Evolutionary conservation across 1,140 invertebrate genomes (phyloP), one percentile per base, ranked within the genome.

Genomic region (Pygmarrhopalites habei): DNA sequence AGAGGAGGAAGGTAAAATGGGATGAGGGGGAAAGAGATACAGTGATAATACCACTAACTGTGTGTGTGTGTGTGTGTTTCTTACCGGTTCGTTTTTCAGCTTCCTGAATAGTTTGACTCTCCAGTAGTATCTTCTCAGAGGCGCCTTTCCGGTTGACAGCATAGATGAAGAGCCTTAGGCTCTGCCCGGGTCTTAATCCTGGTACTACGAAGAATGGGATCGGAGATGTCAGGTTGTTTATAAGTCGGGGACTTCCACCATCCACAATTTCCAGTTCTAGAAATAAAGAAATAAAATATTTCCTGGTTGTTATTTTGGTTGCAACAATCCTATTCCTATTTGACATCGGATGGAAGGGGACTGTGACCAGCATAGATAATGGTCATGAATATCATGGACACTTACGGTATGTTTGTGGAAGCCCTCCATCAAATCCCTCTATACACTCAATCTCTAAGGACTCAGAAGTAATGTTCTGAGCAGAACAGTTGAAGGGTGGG

Each of bases 71-170:
- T n/a, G n/a, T n/a, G n/a, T n/a, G n/a, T n/a, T n/a, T n/a, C n/a
- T 82, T 79, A 88, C 87, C 85, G 74, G 86, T 89, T 77, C 87
- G 85, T 73, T 87, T 89, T 71, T 90, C 86, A 28, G 87, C 85
- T 44, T 83, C 79, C 75, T 88, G 87, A 1, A 89, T 77, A 10
- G 85, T 87, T 70, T 80, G 83, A 19, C 82, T 83, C 71, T 85
- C 82, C 1, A 86, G 64, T 15, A 76, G 72, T 10, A 82, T 77
- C 30, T 67, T 72, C 32, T 92, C 88, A 66, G 89, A 91, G 41
- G 84, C 79, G 26, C 90, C 91, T 74, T 91, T 92, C 26, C 86
- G 83, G 76, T 94, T 94, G 41, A 86, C 82, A 0, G 90, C 86
- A 73, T 88, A 92, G 2, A 90, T 77, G 46, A 82, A 77, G 74